Percentiles rank a stretch among this genome's conserved stretches.
Evolutionary conservation across 2,888 invertebrate genomes (phyloP).

Genomic region (Acleris holmiana): DNA sequence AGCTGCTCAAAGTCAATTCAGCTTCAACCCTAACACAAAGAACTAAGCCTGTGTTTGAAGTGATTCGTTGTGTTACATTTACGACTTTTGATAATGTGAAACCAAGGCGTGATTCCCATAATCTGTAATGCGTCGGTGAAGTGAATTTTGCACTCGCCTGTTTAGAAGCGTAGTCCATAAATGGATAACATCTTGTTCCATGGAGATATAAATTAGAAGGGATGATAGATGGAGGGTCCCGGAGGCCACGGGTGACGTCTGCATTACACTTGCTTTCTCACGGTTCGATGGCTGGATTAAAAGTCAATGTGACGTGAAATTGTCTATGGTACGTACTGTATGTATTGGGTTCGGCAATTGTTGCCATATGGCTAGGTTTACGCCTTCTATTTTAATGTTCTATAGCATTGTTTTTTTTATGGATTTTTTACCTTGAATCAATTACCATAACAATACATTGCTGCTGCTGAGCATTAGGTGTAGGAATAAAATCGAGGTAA

Average conservation of each 20-base stretch:
- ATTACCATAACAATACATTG: no score
- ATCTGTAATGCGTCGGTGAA: conserved; percentile 72
- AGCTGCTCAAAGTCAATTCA: conserved; percentile 35
- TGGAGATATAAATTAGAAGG: conserved; percentile 53
- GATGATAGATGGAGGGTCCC: conserved; percentile 47
- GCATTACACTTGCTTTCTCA: conserved; percentile 63
- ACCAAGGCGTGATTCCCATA: conserved; percentile 77
- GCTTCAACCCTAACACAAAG: conserved; percentile 41
- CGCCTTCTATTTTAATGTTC: neutral
- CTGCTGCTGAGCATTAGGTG: no score
- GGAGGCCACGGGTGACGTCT: conserved; percentile 48
- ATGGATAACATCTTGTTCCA: conserved; percentile 75
- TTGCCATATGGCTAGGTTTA: conserved; percentile 12
- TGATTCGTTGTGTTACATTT: conserved; percentile 21
- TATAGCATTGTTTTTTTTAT: no score
- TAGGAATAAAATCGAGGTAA: no score
- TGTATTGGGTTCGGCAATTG: conserved; percentile 1
- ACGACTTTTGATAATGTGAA: conserved; percentile 45
- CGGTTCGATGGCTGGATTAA: conserved; percentile 59
- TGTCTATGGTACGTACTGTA: conserved; percentile 31
- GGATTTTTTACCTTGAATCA: no score
- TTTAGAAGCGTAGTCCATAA: conserved; percentile 50
- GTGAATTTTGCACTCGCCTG: conserved; percentile 80
- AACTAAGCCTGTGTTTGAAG: conserved; percentile 33
- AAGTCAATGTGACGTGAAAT: conserved; percentile 58